Evolutionary conservation across 2,113 vertebrate genomes (phyloP).

Genomic region (Pipra filicauda): DNA sequence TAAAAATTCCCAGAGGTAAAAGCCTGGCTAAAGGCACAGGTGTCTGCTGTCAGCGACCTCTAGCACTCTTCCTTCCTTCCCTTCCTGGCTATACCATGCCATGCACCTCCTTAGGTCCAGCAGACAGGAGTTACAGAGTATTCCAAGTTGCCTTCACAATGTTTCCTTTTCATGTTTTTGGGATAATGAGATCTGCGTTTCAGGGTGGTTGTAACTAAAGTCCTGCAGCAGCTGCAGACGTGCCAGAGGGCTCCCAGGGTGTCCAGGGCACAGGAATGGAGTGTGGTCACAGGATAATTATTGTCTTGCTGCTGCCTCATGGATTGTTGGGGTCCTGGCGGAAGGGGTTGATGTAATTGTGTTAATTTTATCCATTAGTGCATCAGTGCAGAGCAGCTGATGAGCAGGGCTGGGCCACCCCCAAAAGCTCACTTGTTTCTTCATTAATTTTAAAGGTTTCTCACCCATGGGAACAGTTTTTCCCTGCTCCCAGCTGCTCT

Average conservation of each 20-base stretch:
- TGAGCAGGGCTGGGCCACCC: not conserved
- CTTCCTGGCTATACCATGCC: accelerated
- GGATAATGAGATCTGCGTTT: not conserved
- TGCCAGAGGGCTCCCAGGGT: not conserved
- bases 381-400: constrained; percentile 32
- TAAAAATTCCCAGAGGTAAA: not conserved
- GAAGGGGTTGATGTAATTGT: constrained; percentile 5
- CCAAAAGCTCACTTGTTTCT: not conserved
- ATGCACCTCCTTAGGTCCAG: accelerated
- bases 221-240: not conserved
- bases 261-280: not conserved
- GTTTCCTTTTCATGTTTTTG: not conserved
- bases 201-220: not conserved
- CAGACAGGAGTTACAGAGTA: not conserved
- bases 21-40: not conserved
- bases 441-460: not conserved
- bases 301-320: not conserved
- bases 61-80: not conserved
- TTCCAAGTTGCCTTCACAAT: accelerated
- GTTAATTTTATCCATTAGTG: constrained; percentile 40
- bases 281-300: not conserved
- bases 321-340: not conserved
- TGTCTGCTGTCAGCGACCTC: not conserved
- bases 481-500: not conserved
- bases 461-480: not conserved